These are phyloP conservation scores for Monochamus alternatus DNA, from an alignment of 2,888 invertebrate species.

Conservation along the genomic window DNA sequence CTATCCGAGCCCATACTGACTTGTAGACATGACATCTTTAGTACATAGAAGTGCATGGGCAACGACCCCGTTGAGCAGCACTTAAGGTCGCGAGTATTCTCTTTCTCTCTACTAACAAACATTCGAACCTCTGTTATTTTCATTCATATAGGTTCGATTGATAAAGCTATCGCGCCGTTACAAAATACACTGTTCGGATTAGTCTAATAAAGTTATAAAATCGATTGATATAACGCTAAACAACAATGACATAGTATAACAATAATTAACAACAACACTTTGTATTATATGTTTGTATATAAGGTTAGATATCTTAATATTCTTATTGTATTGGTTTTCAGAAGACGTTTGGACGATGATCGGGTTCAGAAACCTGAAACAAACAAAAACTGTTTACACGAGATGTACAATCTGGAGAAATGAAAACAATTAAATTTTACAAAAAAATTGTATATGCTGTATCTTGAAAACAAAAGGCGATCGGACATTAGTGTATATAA, in stretches of 20 bases:
- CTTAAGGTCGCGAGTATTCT: constrained; percentile 40
- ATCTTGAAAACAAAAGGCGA: too few relatives aligned
- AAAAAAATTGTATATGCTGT: too few relatives aligned
- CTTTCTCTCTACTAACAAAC: constrained; percentile 52
- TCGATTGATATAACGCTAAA: constrained; percentile 32
- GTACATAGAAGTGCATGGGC: constrained; percentile 43
- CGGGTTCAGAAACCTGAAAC: constrained; percentile 52
- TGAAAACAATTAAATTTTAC: too few relatives aligned
- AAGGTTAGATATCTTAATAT: constrained; percentile 26
- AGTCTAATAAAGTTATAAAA: constrained; percentile 30
- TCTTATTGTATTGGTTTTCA: constrained; percentile 47
- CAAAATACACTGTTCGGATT: constrained; percentile 31
- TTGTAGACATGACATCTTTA: constrained; percentile 57
- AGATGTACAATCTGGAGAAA: too few relatives aligned
- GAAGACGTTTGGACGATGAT: constrained; percentile 56
- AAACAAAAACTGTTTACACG: constrained; percentile 43
- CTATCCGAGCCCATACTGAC: constrained; percentile 58
- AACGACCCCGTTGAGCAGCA: constrained; percentile 38
- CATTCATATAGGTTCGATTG: constrained; percentile 51
- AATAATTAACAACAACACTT: constrained; percentile 40
- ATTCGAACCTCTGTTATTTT: constrained; percentile 54
- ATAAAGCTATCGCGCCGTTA: constrained; percentile 31
- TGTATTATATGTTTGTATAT: constrained; percentile 23
- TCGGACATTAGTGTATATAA: too few relatives aligned
- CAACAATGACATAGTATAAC: constrained; percentile 35